Evolutionary conservation across 2,113 vertebrate genomes (phyloP).

Genomic region (Gobius niger): DNA sequence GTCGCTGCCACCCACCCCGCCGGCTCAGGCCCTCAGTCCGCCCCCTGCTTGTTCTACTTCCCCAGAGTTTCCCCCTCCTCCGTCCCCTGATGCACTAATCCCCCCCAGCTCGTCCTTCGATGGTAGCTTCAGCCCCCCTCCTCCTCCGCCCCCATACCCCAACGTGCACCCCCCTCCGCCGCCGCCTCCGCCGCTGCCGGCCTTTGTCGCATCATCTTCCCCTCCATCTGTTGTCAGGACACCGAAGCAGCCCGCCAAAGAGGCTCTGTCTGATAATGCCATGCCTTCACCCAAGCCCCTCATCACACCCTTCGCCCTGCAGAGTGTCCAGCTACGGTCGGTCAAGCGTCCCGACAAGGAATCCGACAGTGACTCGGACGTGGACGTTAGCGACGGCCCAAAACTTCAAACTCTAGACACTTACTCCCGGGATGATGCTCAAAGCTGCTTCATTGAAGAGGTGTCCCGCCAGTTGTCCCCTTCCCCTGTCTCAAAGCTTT

Average conservation of each 20-base stretch:
- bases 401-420: slow-evolving; percentile 64
- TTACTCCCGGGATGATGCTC: slow-evolving; percentile 53
- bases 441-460: slow-evolving; percentile 34
- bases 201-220: slow-evolving; percentile 52
- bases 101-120: slow-evolving; percentile 65
- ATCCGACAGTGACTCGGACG: slow-evolving; percentile 65
- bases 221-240: slow-evolving; percentile 74
- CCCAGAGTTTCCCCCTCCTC: slow-evolving; percentile 80
- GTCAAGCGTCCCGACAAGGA: slow-evolving; percentile 74
- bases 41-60: slow-evolving; percentile 69
- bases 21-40: slow-evolving; percentile 17
- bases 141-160: slow-evolving; percentile 53
- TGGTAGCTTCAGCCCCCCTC: slow-evolving; percentile 64
- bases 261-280: slow-evolving; percentile 25
- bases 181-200: slow-evolving; percentile 62
- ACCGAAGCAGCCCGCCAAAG: slow-evolving; percentile 67
- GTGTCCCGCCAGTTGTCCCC: slow-evolving; percentile 60
- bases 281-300: slow-evolving; percentile 80
- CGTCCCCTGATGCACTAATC: slow-evolving; percentile 79
- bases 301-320: slow-evolving; percentile 86
- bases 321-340: slow-evolving; percentile 88
- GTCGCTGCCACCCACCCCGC: slow-evolving; percentile 37
- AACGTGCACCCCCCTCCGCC: slow-evolving; percentile 38
- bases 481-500: slow-evolving; percentile 70
- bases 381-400: slow-evolving; percentile 60